phyloP scores from a whole-genome alignment of 2,113 vertebrate species.

The Poicephalus gulielmi region DNA sequence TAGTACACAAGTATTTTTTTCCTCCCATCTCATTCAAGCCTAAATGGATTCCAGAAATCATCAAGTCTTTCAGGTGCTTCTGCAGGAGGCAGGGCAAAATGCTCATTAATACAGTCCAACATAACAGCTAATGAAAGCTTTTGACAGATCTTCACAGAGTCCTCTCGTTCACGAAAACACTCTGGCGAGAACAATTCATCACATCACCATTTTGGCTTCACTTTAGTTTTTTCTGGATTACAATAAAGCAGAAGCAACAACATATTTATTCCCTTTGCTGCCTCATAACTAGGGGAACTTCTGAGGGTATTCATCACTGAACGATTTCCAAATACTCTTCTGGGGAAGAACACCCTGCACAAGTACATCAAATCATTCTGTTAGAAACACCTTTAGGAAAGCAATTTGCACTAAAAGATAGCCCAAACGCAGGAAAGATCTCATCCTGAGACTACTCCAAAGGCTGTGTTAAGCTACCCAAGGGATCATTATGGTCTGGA shows the following conservation, averaged over 20 bases:
- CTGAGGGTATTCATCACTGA: not conserved
- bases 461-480: not conserved
- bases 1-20: not conserved
- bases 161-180: not conserved
- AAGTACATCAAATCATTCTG: not conserved
- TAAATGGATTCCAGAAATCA: constrained; percentile 1
- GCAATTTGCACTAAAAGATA: not conserved
- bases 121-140: not conserved
- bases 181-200: not conserved
- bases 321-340: not conserved
- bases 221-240: not conserved
- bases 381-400: not conserved
- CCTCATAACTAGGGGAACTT: not conserved
- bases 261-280: not conserved
- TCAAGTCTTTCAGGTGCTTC: not conserved
- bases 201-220: not conserved
- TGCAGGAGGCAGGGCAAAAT: not conserved
- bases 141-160: not conserved
- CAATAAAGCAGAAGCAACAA: not conserved
- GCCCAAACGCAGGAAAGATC: not conserved
- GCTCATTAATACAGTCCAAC: not conserved
- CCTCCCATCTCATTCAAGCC: not conserved
- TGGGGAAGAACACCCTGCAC: not conserved
- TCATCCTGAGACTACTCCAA: not conserved
- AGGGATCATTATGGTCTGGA: not conserved